Percentiles rank a stretch among this genome's conserved stretches.
These are phyloP conservation scores for Poeciliopsis infans DNA, from an alignment of 2,797 vertebrate species.

Conservation along the genomic window DNA sequence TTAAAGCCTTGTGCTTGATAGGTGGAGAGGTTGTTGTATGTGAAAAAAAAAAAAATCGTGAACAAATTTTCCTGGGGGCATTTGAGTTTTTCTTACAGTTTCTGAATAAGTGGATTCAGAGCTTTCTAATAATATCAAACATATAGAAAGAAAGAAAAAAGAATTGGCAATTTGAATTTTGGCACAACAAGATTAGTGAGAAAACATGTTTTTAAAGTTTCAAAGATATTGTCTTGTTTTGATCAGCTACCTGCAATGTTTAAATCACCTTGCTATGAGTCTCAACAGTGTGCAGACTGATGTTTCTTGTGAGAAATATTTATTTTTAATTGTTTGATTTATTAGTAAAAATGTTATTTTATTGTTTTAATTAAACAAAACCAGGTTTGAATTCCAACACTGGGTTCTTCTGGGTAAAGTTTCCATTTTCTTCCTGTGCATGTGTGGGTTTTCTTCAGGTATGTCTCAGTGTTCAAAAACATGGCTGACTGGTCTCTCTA, in stretches of 20 bases:
- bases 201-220: background rate
- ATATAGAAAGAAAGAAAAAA: background rate
- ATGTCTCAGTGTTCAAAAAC: background rate
- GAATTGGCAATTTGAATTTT: background rate
- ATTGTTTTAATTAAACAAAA: too few relatives aligned
- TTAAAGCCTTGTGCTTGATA: background rate
- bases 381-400: background rate
- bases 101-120: background rate
- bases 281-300: too few relatives aligned
- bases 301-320: too few relatives aligned
- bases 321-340: too few relatives aligned
- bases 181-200: background rate
- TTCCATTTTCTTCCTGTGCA: background rate
- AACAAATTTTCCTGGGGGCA: too few relatives aligned
- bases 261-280: too few relatives aligned
- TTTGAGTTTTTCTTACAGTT: background rate
- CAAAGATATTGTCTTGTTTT: too few relatives aligned
- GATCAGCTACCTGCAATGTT: too few relatives aligned
- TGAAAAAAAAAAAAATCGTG: background rate
- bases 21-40: background rate
- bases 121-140: background rate
- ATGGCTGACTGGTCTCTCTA: background rate
- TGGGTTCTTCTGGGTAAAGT: background rate
- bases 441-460: background rate
- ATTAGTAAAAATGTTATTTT: too few relatives aligned